phyloP scores from a whole-genome alignment of 2,888 invertebrate genomes.

The Willowsia nigromaculata region DNA sequence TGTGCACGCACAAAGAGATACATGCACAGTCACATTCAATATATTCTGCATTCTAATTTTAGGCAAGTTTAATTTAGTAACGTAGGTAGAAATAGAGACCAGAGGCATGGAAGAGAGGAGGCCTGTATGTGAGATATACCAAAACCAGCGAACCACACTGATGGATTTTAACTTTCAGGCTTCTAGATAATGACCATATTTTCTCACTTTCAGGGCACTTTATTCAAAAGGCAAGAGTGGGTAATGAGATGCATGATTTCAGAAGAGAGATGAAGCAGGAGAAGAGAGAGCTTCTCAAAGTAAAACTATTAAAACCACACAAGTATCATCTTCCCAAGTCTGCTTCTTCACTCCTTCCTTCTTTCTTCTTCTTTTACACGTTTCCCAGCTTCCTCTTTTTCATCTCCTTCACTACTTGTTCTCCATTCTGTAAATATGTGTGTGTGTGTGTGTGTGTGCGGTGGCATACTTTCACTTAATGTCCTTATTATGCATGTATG shows the following conservation, averaged over 20 bases:
- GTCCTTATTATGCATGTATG: conserved; percentile 31
- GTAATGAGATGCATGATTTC: conserved; percentile 68
- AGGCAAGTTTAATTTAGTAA: background rate
- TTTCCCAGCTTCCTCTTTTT: conserved; percentile 24
- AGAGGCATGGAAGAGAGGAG: background rate
- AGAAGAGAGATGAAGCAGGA: background rate
- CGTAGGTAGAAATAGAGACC: background rate
- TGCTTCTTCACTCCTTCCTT: conserved; percentile 16
- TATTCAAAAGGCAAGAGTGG: conserved; percentile 53
- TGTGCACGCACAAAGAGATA: too few relatives aligned
- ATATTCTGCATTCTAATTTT: too few relatives aligned
- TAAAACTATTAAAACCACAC: conserved; percentile 68
- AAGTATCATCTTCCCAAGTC: conserved; percentile 57
- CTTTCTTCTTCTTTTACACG: conserved; percentile 5
- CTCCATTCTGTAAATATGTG: background rate
- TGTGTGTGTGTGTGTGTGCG: background rate
- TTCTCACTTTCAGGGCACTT: conserved; percentile 61
- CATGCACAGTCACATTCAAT: too few relatives aligned
- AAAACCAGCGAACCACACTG: conserved; percentile 56
- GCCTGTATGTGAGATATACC: background rate
- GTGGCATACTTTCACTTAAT: conserved; percentile 36
- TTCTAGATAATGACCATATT: conserved; percentile 66
- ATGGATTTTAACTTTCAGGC: conserved; percentile 68
- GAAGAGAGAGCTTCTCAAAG: conserved; percentile 22
- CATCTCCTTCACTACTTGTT: background rate